Evolutionary conservation across 2,113 vertebrate species (phyloP), one percentile per base, ranked within the genome.

Genomic region (Ailurus styani): DNA sequence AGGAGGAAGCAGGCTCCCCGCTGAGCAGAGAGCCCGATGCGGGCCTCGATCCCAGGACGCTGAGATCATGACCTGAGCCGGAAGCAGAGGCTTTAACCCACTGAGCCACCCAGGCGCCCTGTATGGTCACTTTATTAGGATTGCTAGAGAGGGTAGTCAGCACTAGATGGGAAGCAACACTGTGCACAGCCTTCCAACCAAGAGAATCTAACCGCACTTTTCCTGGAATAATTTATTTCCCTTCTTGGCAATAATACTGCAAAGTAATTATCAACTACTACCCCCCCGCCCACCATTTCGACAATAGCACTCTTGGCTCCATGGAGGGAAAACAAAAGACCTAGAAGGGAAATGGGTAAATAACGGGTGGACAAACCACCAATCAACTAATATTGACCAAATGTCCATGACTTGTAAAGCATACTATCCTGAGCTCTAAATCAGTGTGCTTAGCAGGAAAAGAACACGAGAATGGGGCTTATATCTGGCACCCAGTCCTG

Each of bases 191-290:
- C 78, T 75, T 73, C 55, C 37, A 79, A 72, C 21, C 45, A 25
- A 31, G 62, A 85, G 55, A 89, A 23, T 52, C n/a, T 31, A 95
- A 79, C 27, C 73, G 13, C 20, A 78, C n/a, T 96, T 77, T 88
- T 57, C 54, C 72, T 81, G 20, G 50, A 93, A 87, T 88, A 84
- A 93, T 88, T 88, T 84, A 78, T 88, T 93, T 96, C 11, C 45
- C 52, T 90, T 77, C 17, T 93, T 91, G 91, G 81, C 20, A 93
- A 31, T 40, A 64, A 81, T 42, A 81, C 7, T 40, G 0, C 40
- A 89, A 92, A 20, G 40, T 90, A 90, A 93, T 93, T 64, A 91
- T 70, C 55, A 75, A 93, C n/a, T 25, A 93, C n/a, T 82, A 40
- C 18, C 17, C 10, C 31, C 37, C 10, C 20, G 15, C 29, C n/a